Conservation (phyloP, 2,797 vertebrate species). For the Neopelma chrysocephalum region DNA sequence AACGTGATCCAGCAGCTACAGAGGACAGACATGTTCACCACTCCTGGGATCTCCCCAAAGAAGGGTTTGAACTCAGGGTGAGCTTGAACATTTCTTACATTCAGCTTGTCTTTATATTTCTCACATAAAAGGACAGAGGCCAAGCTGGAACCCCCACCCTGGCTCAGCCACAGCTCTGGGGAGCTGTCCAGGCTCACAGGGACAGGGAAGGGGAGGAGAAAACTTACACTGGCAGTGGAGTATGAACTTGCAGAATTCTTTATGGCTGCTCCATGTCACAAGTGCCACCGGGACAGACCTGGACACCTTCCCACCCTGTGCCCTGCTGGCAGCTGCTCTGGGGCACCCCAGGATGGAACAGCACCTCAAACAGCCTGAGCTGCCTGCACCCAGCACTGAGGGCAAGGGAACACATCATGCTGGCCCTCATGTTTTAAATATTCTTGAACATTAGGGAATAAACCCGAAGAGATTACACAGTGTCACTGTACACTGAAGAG, state of each 20-base stretch:
- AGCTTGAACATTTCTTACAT: background rate
- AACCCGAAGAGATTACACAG: rapidly evolving
- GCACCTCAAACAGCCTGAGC: background rate
- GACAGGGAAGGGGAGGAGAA: rapidly evolving
- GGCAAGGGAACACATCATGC: rapidly evolving
- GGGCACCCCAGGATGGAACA: rapidly evolving
- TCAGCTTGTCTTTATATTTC: rapidly evolving
- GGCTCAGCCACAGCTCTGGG: background rate
- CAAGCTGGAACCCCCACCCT: background rate
- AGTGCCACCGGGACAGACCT: rapidly evolving
- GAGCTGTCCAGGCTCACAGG: background rate
- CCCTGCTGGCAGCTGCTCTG: background rate
- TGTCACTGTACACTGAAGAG: rapidly evolving
- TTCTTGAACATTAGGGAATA: background rate
- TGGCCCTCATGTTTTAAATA: rapidly evolving
- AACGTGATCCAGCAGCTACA: rapidly evolving
- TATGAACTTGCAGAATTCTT: background rate
- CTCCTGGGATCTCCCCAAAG: background rate
- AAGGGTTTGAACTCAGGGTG: background rate
- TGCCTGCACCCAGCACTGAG: background rate
- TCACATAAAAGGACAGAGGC: background rate
- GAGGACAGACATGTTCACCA: background rate
- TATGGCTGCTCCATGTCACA: rapidly evolving
- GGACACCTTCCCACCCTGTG: background rate
- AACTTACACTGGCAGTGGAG: background rate